Base-by-base conservation (phyloP, 2,113 vertebrate species). In the Beaufortia kweichowensis region DNA sequence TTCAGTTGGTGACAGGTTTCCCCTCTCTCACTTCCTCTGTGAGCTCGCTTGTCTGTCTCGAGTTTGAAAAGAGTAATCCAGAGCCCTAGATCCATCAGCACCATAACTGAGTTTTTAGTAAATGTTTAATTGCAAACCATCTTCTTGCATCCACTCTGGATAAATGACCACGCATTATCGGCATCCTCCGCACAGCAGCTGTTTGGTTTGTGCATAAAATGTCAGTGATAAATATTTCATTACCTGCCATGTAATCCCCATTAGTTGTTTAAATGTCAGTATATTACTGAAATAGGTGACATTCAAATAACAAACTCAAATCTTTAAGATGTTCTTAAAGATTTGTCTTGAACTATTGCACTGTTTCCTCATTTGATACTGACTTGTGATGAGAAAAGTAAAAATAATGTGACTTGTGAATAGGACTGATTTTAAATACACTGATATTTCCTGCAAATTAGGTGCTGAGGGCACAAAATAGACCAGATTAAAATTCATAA, bases 1-100 rank as follows among this genome's bases (percentile, higher is more conserved):
- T 79, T 61, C 12, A 62, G 23, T 80, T 65, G 57, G 48, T 75
- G 39, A 29, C 56, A 29, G 24, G 56, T 31, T 74, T 61, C 57
- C 26, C 33, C 6, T n/a, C n/a, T 43, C 55, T 12, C 33, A 4
- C 61, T 9, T 3, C 26, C 68, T 57, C 50, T 21, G 72, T 56
- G 24, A 62, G 19, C 24, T 64, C 23, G 15, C 26, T n/a, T 21
- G 35, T 66, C 48, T 46, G 56, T 31, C 19, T 57, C n/a, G 57
- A 19, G n/a, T 75, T 68, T 31, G 12, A 50, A 70, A 41, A 69
- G 31, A 70, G 10, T 48, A 64, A 29, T 65, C 50, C 72, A 35
- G 57, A 39, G 53, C 60, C 19, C 50, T 39, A 29, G 24, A 74
- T 74, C 46, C 71, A 74, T 33, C 57, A 61, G n/a, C 15, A 29